Conservation (phyloP, 2,888 invertebrate genomes). For the Osmoderma eremita region DNA sequence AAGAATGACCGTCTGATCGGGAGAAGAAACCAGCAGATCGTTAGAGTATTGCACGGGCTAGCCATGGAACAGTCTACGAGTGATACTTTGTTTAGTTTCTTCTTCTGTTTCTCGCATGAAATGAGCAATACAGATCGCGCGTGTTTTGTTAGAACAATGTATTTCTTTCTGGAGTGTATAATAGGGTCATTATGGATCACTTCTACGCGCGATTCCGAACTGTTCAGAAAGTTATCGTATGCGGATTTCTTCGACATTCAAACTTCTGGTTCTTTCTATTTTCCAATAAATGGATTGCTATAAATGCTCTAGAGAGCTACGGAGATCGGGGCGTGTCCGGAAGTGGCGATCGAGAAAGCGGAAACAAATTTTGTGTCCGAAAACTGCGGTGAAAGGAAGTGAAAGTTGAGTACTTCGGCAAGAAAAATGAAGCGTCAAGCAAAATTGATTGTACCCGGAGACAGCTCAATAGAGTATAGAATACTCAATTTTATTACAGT, state of each 20-base stretch:
- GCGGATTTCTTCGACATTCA: constrained; percentile 4
- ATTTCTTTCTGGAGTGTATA: too few species aligned
- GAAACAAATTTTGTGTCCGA: constrained; percentile 42
- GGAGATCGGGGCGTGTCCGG: neutral
- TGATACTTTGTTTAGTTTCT: too few species aligned
- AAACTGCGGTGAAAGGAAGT: constrained; percentile 34
- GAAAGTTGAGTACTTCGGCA: constrained; percentile 35
- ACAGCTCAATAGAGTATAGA: constrained; percentile 37
- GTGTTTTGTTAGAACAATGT: neutral
- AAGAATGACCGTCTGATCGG: too few species aligned
- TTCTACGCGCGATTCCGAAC: neutral
- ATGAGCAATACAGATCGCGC: neutral
- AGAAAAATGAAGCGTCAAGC: constrained; percentile 37
- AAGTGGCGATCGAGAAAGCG: constrained; percentile 34
- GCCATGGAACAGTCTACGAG: too few species aligned
- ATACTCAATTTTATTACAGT: constrained; percentile 43
- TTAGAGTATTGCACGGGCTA: too few species aligned
- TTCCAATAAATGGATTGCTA: neutral
- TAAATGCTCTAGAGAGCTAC: constrained; percentile 4
- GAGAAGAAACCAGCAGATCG: too few species aligned
- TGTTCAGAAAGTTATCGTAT: constrained; percentile 1
- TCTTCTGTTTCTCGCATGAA: too few species aligned
- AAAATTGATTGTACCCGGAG: constrained; percentile 36
- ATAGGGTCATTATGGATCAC: neutral
- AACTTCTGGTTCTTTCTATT: neutral